Evolutionary conservation across 2,797 vertebrate genomes (phyloP).

Genomic region (Hozukius guyotensis): DNA sequence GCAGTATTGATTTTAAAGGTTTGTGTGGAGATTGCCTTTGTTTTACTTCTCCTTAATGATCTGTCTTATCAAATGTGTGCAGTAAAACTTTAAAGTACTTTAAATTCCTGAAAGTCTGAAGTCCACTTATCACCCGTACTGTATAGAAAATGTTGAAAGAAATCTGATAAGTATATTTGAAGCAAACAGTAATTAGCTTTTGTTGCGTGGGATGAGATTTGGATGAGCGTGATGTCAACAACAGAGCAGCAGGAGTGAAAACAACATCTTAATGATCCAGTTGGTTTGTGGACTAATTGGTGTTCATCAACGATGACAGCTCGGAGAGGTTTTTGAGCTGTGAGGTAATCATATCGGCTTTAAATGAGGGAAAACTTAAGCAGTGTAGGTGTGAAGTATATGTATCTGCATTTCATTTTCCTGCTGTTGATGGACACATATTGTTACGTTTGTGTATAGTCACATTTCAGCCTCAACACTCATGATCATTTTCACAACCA

Average conservation of each 20-base stretch:
- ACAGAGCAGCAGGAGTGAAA: constrained; percentile 11
- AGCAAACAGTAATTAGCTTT: constrained; percentile 5
- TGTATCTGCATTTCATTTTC: constrained; percentile 22
- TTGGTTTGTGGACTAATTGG: constrained; percentile 36
- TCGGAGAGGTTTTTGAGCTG: constrained; percentile 4
- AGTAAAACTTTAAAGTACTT: not conserved
- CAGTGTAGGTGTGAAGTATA: constrained; percentile 28
- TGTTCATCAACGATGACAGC: constrained; percentile 25
- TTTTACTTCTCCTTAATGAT: not conserved
- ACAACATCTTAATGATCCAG: constrained; percentile 45
- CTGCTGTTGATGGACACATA: constrained; percentile 23
- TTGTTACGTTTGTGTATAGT: not conserved
- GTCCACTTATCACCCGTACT: not conserved
- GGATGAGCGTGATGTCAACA: not conserved
- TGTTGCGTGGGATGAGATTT: constrained; percentile 9
- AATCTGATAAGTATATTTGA: not conserved
- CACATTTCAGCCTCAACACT: not conserved
- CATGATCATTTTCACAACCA: not conserved
- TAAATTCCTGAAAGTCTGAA: not conserved
- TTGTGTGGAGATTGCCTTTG: not conserved
- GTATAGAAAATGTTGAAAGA: not conserved
- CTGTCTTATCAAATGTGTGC: not conserved
- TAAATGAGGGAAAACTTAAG: constrained; percentile 33
- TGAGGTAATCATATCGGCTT: constrained; percentile 29
- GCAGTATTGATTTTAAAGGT: constrained; percentile 15